Evolutionary conservation across 2,113 vertebrate species (phyloP), one percentile per base, ranked within the genome.

Genomic region (Lepisosteus osseus): DNA sequence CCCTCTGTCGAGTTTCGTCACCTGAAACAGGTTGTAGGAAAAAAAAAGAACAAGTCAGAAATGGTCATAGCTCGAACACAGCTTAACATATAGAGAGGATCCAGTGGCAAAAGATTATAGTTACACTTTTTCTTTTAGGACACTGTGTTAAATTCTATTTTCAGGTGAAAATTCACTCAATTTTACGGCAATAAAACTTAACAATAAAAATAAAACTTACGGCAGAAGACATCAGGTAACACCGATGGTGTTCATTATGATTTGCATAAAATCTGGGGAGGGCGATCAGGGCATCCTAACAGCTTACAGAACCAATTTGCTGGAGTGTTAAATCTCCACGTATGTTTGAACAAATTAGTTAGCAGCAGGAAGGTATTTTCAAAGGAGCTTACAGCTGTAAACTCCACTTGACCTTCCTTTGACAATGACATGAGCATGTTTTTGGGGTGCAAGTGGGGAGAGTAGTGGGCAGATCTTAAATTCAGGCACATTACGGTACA

Each of bases 1-100:
- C 95, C 91, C 97, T 93, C 94, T 99, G 97, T 72, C 97, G 95
- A 80, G 96, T 97, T 88, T 98, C 97, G 78, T 99, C 97, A 73
- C 97, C 97, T 99, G 95, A 89, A 98, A 95, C 86, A 96, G 82
- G 92, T 93, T 93, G 88, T 89, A 92, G 91, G 82, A 91, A 85
- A 83, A 87, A 84, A 81, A 70, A 75, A 68, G 77, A 71, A 76
- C 88, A 71, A 91, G 86, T 84, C 72, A 72, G 75, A 79, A 65
- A 65, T 8, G 62, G 3, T 29, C 74, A 72, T 78, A 62, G 44
- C 59, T 13, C 55, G 62, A 61, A 61, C 44, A 72, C 42, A 57
- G 54, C 54, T 61, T 42, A 41, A 68, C 62, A 72, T 9, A n/a
- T 59, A 71, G 12, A 62, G 59, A 66, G 41, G 68, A 12, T 70